Evolutionary conservation across 2,888 invertebrate genomes (phyloP), one percentile per base, ranked within the genome.

Genomic region (Orthosia cruda): DNA sequence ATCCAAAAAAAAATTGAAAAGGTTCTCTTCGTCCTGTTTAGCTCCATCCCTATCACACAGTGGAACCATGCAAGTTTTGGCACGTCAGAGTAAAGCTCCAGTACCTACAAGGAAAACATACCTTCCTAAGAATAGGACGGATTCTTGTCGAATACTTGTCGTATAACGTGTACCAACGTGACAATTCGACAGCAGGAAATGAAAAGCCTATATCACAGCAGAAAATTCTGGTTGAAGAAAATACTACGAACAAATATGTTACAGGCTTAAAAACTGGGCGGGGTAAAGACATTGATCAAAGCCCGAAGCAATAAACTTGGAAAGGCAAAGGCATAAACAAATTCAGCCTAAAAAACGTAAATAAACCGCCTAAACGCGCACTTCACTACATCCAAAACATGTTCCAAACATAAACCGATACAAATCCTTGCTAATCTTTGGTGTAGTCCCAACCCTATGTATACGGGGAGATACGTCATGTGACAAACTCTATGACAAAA

Each of bases 401-500:
- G 59, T 72, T 58, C 59, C 18, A 68, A 72, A 76, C 61, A 83
- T 86, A 81, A 80, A 80, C 83, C 71, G 65, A 58, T 67, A 68
- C 72, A 86, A 86, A 87, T 87, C 83, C 86, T 52, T 63, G 16
- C 80, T 87, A 87, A 87, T 85, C 83, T 86, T 71, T 73, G 80
- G 52, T 79, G 71, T 80, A 58, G 76, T 79, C 67, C 52, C 87
- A 90, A 71, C 90, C 90, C 89, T 90, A 77, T 70, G 77, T 71
- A 80, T 66, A 81, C 73, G 83, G 87, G 86, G 87, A 89, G 90
- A 90, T 87, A 87, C 89, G 91, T 90, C 89, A 88, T 91, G 90
- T 91, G 91, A 91, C n/a, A n/a, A n/a, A n/a, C n/a, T n/a, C n/a
- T n/a, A n/a, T n/a, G n/a, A n/a, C 92, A 91, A 91, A 90, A 91